These are phyloP conservation scores for Allobates femoralis DNA, from an alignment of 2,797 vertebrate species.

Conservation along the genomic window DNA sequence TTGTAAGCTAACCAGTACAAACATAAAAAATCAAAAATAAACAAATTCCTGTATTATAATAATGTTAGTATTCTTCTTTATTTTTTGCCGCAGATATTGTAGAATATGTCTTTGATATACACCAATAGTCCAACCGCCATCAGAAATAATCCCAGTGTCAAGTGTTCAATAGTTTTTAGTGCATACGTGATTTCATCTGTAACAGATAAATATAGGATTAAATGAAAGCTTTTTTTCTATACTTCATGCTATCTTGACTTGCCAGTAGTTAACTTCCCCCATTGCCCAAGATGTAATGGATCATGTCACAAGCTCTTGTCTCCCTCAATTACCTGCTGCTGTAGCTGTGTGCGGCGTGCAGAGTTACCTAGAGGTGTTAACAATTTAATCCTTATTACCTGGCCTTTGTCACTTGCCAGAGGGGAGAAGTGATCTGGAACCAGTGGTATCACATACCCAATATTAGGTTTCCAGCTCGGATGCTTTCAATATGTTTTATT, in stretches of 20 bases:
- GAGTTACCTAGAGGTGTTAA: slow-evolving; percentile 61
- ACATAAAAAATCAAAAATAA: too few species aligned
- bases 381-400: slow-evolving; percentile 65
- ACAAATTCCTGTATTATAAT: not conserved
- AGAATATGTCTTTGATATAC: not conserved
- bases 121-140: not conserved
- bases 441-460: slow-evolving; percentile 54
- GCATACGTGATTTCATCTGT: not conserved
- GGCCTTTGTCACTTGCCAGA: slow-evolving; percentile 61
- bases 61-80: not conserved
- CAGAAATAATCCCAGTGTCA: not conserved
- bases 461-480: slow-evolving; percentile 58
- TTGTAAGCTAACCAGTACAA: too few species aligned
- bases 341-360: slow-evolving; percentile 56
- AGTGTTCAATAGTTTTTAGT: not conserved
- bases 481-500: slow-evolving; percentile 63
- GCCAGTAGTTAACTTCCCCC: slow-evolving; percentile 40
- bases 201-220: not conserved
- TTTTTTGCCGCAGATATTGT: not conserved
- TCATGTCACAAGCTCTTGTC: slow-evolving; percentile 60
- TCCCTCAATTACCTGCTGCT: slow-evolving; percentile 64
- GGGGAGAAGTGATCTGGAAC: slow-evolving; percentile 61
- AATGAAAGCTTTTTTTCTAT: not conserved
- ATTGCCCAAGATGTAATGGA: slow-evolving; percentile 55
- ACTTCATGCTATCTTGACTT: not conserved